These are phyloP conservation scores for Macquaria ambigua DNA, from an alignment of 2,113 vertebrate genomes.

Conservation along the genomic window DNA sequence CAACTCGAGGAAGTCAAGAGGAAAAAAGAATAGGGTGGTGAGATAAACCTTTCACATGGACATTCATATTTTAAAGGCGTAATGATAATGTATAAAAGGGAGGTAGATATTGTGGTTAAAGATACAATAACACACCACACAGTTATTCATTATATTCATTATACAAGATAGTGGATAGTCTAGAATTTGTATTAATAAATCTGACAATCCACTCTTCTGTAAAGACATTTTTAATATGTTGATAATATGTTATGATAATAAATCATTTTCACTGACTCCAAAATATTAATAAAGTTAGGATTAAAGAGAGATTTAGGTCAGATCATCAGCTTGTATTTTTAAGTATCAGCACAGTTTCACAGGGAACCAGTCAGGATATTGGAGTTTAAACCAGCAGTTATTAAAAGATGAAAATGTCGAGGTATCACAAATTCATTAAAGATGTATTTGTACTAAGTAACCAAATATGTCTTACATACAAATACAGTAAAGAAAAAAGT, in stretches of 20 bases:
- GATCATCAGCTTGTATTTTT: no score
- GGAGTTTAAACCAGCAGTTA: background rate
- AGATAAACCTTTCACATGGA: background rate
- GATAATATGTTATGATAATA: no score
- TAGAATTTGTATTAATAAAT: background rate
- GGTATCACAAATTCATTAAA: background rate
- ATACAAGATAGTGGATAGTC: background rate
- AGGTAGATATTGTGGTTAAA: background rate
- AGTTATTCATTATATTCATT: background rate
- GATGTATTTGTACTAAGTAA: background rate
- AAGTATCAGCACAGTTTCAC: background rate
- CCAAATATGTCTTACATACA: no score
- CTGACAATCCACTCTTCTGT: no score
- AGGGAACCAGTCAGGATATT: background rate
- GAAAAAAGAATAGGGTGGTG: background rate
- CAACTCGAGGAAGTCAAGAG: no score
- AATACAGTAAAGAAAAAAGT: no score
- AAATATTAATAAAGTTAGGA: no score
- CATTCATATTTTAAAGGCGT: background rate
- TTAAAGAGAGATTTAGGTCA: no score
- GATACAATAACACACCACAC: background rate
- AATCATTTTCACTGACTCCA: no score
- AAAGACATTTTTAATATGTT: no score
- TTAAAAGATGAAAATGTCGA: background rate
- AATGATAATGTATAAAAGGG: background rate